A percentile compares a stretch with the other conserved stretches of the same genome.
These are phyloP conservation scores for Corythoichthys haematopterus DNA, from an alignment of 2,113 vertebrate genomes.

Conservation along the genomic window DNA sequence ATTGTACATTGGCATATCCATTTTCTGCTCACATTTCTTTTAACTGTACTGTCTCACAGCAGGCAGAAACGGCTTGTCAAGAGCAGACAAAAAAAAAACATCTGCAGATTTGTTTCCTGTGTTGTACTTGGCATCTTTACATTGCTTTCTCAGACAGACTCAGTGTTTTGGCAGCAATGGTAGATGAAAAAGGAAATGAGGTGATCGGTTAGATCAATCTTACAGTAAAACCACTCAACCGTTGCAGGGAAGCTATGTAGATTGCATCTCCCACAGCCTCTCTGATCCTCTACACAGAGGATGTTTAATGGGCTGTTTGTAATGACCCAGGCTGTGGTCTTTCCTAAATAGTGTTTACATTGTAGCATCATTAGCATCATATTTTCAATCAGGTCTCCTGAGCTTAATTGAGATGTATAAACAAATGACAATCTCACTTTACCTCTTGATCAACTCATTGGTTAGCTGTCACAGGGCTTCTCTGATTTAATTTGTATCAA, in stretches of 20 bases:
- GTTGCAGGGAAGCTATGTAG: constrained; percentile 29
- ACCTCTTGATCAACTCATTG: constrained; percentile 52
- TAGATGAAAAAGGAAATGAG: constrained; percentile 56
- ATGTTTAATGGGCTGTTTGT: constrained; percentile 36
- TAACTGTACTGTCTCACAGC: constrained; percentile 24
- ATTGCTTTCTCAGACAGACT: constrained; percentile 49
- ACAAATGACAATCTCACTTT: constrained; percentile 42
- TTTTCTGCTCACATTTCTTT: background rate
- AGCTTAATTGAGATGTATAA: constrained; percentile 33
- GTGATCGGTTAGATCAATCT: constrained; percentile 56
- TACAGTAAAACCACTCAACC: constrained; percentile 58
- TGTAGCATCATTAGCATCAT: constrained; percentile 21
- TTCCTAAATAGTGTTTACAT: constrained; percentile 25
- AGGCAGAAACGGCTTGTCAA: constrained; percentile 34
- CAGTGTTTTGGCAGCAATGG: constrained; percentile 37
- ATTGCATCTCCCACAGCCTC: constrained; percentile 38
- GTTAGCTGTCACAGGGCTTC: constrained; percentile 32
- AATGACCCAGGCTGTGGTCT: constrained; percentile 24
- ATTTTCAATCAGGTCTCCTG: constrained; percentile 29
- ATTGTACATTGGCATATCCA: background rate
- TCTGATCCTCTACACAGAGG: constrained; percentile 27
- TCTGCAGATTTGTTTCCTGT: constrained; percentile 46
- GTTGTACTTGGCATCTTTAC: constrained; percentile 52
- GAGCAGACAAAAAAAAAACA: constrained; percentile 34
- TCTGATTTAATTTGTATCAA: constrained; percentile 65